Evolutionary conservation across 2,888 invertebrate species (phyloP).

Genomic region (Tryphoninae sp.): DNA sequence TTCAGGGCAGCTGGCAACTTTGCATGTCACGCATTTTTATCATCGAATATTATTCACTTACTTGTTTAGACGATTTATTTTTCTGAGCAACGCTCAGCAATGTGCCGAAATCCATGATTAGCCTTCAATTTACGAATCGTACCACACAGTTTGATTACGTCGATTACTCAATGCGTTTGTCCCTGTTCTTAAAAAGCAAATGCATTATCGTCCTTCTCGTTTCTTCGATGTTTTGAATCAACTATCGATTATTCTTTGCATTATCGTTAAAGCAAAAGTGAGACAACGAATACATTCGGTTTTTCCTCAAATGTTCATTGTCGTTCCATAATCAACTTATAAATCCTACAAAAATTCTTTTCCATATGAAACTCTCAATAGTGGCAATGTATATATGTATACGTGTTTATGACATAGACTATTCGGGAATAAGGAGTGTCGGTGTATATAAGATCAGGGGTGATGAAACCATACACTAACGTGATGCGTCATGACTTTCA

Average conservation of each 20-base stretch:
- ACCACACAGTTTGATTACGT: slow-evolving; percentile 29
- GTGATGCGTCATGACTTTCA: slow-evolving; percentile 37
- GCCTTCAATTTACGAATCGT: slow-evolving; percentile 4
- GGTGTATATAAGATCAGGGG: slow-evolving; percentile 12
- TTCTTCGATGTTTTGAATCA: slow-evolving; percentile 31
- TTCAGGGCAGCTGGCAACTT: background rate
- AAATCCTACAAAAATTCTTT: slow-evolving; percentile 27
- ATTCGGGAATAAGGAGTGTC: slow-evolving; percentile 9
- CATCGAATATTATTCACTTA: slow-evolving; percentile 57
- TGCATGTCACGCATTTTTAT: slow-evolving; percentile 27
- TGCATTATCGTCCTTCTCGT: slow-evolving; percentile 16
- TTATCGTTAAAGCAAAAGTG: slow-evolving; percentile 1
- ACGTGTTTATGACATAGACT: slow-evolving; percentile 8
- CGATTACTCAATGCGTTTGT: slow-evolving; percentile 12
- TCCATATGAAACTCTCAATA: slow-evolving; percentile 35
- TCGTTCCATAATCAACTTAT: slow-evolving; percentile 21
- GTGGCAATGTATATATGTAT: slow-evolving; percentile 7
- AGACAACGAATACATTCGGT: background rate
- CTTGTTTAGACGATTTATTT: slow-evolving; percentile 82
- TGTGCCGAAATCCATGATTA: slow-evolving; percentile 85
- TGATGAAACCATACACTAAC: slow-evolving; percentile 16
- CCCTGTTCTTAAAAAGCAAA: slow-evolving; percentile 39
- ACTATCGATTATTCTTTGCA: slow-evolving; percentile 35
- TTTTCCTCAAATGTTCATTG: slow-evolving; percentile 20
- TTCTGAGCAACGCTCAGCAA: slow-evolving; percentile 85